Percentiles rank a stretch among this genome's conserved stretches.
These are phyloP conservation scores for Hipposideros armiger DNA, from an alignment of 2,113 vertebrate genomes.

Conservation along the genomic window DNA sequence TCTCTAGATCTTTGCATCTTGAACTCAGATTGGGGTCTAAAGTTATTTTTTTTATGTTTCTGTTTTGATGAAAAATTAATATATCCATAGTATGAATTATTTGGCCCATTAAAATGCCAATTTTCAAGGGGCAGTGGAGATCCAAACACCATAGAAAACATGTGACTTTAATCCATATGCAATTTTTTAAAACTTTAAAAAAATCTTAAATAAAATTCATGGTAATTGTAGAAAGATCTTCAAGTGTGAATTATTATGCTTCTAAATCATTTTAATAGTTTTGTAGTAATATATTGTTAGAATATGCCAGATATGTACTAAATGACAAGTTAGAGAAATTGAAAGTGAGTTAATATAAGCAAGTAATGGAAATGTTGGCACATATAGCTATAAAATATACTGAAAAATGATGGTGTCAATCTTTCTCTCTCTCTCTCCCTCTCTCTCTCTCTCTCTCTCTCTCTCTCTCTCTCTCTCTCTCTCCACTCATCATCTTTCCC, in stretches of 20 bases:
- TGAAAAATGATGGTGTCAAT: not conserved
- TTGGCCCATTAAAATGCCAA: not conserved
- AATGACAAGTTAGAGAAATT: not conserved
- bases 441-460: not conserved
- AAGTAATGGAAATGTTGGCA: not conserved
- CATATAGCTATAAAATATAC: not conserved
- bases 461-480: not conserved
- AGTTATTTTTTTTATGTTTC: not conserved
- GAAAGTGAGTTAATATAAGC: not conserved
- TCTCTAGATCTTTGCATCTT: not conserved
- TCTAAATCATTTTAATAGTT: not conserved
- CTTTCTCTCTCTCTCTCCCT: not conserved
- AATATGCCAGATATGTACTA: not conserved
- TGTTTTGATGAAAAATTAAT: constrained; percentile 8
- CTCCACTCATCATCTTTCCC: not conserved
- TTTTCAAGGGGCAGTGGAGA: not conserved
- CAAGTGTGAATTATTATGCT: not conserved
- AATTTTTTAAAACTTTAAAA: not conserved
- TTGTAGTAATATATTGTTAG: not conserved
- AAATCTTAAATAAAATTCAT: not conserved
- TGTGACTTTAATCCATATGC: not conserved
- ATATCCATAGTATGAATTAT: not conserved
- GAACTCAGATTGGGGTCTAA: not conserved
- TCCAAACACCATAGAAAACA: not conserved
- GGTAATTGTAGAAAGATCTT: not conserved